Conservation (phyloP, 2,888 invertebrate species). For the Cheilosia grossa region DNA sequence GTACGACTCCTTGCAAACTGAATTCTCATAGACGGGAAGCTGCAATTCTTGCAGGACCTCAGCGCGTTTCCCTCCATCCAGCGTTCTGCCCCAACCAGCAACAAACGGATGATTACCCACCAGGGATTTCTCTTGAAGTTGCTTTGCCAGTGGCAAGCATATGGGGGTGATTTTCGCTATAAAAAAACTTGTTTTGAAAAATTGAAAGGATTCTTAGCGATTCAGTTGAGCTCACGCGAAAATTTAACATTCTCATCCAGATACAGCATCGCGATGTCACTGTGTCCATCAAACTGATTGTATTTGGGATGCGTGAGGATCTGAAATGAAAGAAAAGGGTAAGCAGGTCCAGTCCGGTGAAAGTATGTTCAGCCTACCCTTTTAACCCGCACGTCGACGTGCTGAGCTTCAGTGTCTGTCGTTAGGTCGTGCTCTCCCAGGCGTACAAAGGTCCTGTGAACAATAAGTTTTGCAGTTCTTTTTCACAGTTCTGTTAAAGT, state of each 20-base stretch:
- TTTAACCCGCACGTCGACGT: slow-evolving; percentile 86
- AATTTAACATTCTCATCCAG: slow-evolving; percentile 85
- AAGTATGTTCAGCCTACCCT: slow-evolving; percentile 78
- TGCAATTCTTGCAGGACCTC: slow-evolving; percentile 87
- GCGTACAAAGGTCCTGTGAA: slow-evolving; percentile 82
- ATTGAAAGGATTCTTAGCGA: not conserved
- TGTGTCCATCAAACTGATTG: slow-evolving; percentile 84
- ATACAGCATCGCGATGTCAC: slow-evolving; percentile 91
- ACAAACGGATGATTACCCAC: slow-evolving; percentile 87
- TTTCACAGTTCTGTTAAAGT: not conserved
- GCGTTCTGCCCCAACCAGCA: slow-evolving; percentile 86
- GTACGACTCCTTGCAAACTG: slow-evolving; percentile 84
- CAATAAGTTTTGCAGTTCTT: not conserved
- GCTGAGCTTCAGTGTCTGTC: slow-evolving; percentile 85
- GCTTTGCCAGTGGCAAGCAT: slow-evolving; percentile 88
- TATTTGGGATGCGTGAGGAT: slow-evolving; percentile 78
- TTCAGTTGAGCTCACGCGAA: slow-evolving; percentile 83
- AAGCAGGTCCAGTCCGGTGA: not conserved
- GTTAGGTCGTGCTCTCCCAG: slow-evolving; percentile 91
- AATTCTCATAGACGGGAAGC: slow-evolving; percentile 88
- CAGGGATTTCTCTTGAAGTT: slow-evolving; percentile 85
- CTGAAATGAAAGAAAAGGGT: slow-evolving; percentile 70
- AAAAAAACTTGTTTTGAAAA: slow-evolving; percentile 80
- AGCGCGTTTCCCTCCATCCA: slow-evolving; percentile 86
- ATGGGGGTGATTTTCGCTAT: slow-evolving; percentile 88